phyloP scores from a whole-genome alignment of 2,113 vertebrate species.

The Python bivittatus region DNA sequence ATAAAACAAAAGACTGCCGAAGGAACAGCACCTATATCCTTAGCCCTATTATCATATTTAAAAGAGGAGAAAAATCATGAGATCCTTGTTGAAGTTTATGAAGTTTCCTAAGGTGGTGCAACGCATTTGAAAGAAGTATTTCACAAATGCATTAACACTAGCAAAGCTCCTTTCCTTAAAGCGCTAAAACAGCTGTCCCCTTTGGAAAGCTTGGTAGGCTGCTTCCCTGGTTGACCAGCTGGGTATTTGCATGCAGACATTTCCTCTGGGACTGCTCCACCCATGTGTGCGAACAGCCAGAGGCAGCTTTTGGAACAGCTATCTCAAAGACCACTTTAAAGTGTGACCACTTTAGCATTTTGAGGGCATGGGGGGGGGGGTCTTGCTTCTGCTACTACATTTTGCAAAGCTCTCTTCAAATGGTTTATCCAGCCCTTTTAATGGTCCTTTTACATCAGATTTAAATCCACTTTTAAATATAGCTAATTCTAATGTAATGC shows the following conservation, averaged over 20 bases:
- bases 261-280: background rate
- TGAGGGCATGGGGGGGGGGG: background rate
- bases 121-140: background rate
- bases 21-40: background rate
- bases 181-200: background rate
- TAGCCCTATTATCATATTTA: background rate
- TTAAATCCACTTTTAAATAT: background rate
- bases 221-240: background rate
- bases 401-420: background rate
- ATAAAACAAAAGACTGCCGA: background rate
- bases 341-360: background rate
- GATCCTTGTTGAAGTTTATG: background rate
- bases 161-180: background rate
- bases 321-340: background rate
- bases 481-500: background rate
- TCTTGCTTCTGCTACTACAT: background rate
- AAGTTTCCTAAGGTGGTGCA: background rate
- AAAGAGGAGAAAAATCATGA: background rate
- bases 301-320: background rate
- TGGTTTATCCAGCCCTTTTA: background rate
- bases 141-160: background rate
- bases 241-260: background rate
- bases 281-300: background rate
- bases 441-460: background rate
- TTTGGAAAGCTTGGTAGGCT: background rate